Conservation (phyloP, 2,113 vertebrate genomes). For the Paralichthys olivaceus region DNA sequence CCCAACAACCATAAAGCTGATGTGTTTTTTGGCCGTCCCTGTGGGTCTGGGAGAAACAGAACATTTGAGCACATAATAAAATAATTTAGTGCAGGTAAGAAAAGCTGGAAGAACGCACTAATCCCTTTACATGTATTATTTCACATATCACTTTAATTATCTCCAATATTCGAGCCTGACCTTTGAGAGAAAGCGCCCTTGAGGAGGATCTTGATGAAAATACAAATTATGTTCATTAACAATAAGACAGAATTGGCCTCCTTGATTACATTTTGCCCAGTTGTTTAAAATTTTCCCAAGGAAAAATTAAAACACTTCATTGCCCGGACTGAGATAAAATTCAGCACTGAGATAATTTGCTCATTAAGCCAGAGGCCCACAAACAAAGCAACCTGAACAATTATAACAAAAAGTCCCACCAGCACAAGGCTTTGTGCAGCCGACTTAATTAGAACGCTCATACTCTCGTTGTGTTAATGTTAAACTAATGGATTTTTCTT, state of each 20-base stretch:
- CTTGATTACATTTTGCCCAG: constrained; percentile 67
- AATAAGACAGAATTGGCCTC: constrained; percentile 43
- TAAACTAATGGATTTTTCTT: constrained; percentile 45
- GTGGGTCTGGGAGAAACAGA: constrained; percentile 26
- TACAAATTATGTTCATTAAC: constrained; percentile 62
- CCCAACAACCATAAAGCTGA: constrained; percentile 63
- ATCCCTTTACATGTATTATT: constrained; percentile 44
- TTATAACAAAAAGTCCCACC: constrained; percentile 53
- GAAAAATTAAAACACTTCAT: constrained; percentile 63
- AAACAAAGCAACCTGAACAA: constrained; percentile 72
- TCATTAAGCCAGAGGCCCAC: constrained; percentile 64
- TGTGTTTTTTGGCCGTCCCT: constrained; percentile 44
- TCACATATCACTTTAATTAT: constrained; percentile 62
- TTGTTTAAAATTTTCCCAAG: constrained; percentile 16
- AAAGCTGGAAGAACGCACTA: constrained; percentile 15
- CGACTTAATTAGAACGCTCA: constrained; percentile 55
- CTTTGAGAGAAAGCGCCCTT: constrained; percentile 31
- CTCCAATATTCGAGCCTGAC: constrained; percentile 41
- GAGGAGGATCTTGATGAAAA: constrained; percentile 48
- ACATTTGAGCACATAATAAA: constrained; percentile 42
- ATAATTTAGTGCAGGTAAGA: constrained; percentile 9
- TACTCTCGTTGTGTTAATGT: constrained; percentile 36
- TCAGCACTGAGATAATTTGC: constrained; percentile 67
- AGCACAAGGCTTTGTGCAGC: constrained; percentile 56
- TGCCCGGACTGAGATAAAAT: constrained; percentile 51